These are phyloP conservation scores for Manis javanica DNA, from an alignment of 2,797 vertebrate genomes.

Conservation along the genomic window DNA sequence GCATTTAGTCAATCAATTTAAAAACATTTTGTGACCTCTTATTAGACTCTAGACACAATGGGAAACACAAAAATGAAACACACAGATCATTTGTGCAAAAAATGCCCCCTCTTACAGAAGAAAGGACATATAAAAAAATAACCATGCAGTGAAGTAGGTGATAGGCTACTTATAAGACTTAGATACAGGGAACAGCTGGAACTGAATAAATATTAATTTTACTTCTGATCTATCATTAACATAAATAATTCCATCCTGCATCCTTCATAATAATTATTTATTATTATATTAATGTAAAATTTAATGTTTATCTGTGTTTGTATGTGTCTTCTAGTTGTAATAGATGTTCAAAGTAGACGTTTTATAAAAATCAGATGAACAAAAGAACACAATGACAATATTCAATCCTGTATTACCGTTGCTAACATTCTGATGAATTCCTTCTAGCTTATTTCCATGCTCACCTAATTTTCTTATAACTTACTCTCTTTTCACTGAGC, in stretches of 20 bases:
- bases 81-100: neutral
- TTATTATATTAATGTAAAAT: neutral
- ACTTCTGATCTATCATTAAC: neutral
- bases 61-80: neutral
- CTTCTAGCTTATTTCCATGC: neutral
- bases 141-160: neutral
- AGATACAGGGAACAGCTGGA: neutral
- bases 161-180: neutral
- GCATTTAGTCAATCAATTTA: neutral
- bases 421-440: neutral
- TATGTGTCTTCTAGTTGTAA: neutral
- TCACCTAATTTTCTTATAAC: neutral
- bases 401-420: neutral
- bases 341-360: neutral
- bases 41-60: neutral
- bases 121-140: neutral
- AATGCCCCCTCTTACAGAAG: neutral
- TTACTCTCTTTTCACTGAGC: neutral
- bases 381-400: neutral
- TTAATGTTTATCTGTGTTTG: neutral
- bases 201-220: neutral
- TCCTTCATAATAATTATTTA: neutral
- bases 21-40: neutral
- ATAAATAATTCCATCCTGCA: neutral
- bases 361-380: neutral